A percentile compares a stretch with the other conserved stretches of the same genome.
Conservation (phyloP, 2,888 invertebrate genomes). For the Drosophila kuntzei region DNA sequence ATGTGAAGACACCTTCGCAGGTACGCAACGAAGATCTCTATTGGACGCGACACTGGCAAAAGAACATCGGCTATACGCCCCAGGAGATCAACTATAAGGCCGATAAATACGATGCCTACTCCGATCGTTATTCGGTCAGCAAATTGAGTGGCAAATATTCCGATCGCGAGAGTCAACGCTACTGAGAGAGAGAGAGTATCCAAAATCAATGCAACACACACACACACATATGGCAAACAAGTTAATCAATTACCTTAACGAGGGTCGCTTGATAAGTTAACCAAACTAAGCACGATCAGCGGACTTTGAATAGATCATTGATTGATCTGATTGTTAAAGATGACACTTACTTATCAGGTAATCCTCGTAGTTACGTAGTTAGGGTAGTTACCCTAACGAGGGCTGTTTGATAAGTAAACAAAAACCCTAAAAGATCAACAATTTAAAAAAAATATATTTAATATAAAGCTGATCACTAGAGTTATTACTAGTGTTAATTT, state of each 20-base stretch:
- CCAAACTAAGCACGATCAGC: neutral
- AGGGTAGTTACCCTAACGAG: slow-evolving; percentile 14
- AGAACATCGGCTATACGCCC: slow-evolving; percentile 91
- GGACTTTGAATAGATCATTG: neutral
- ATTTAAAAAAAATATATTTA: neutral
- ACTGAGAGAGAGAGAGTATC: slow-evolving; percentile 54
- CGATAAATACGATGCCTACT: slow-evolving; percentile 88
- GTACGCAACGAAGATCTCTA: slow-evolving; percentile 93
- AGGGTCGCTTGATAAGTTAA: slow-evolving; percentile 27
- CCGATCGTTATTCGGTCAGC: slow-evolving; percentile 90
- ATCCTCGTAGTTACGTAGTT: too few relatives aligned
- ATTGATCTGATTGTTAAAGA: neutral
- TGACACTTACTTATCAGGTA: slow-evolving; percentile 3
- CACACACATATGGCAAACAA: slow-evolving; percentile 8
- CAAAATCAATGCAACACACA: neutral
- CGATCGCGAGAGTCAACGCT: slow-evolving; percentile 88
- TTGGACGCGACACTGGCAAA: slow-evolving; percentile 97
- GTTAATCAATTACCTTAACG: slow-evolving; percentile 28
- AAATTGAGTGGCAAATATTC: slow-evolving; percentile 92
- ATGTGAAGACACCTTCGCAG: slow-evolving; percentile 91
- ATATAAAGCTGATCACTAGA: neutral
- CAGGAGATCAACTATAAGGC: slow-evolving; percentile 93
- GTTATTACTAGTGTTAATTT: too few relatives aligned
- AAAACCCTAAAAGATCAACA: too few relatives aligned
- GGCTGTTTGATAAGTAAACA: neutral